Conservation (phyloP, 1,140 invertebrate species). For the Drosophila nigromelanica region DNA sequence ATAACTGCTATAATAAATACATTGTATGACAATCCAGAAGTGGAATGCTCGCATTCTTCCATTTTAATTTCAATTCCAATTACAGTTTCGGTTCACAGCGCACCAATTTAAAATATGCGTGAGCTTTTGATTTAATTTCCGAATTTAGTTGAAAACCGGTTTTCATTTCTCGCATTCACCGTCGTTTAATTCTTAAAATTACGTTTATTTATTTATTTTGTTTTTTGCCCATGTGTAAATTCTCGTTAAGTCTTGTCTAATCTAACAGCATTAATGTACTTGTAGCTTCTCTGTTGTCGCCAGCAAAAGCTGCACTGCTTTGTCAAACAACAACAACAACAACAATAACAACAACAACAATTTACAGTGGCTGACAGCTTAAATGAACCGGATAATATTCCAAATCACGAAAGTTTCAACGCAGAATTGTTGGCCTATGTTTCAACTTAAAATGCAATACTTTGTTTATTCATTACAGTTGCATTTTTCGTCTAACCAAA, state of each 20-base stretch:
- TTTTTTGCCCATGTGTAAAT: conserved; percentile 3
- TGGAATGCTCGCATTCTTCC: conserved; percentile 2
- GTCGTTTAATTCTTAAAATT: conserved; percentile 1
- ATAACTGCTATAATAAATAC: conserved; percentile 8
- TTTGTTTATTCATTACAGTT: too few species aligned
- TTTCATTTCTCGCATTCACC: conserved; percentile 18
- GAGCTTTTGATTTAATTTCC: conserved; percentile 11
- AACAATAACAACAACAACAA: conserved; percentile 15
- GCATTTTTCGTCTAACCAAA: too few species aligned
- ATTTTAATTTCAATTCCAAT: background rate
- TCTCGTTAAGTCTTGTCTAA: background rate
- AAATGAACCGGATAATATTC: too few species aligned
- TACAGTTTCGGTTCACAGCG: background rate
- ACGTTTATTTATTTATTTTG: conserved; percentile 14
- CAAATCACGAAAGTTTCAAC: too few species aligned
- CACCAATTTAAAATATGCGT: background rate
- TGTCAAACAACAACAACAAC: conserved; percentile 26
- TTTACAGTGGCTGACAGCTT: too few species aligned
- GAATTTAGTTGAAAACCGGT: conserved; percentile 23
- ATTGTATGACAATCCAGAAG: background rate
- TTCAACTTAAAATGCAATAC: too few species aligned
- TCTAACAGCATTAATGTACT: conserved; percentile 4
- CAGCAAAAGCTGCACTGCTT: conserved; percentile 13
- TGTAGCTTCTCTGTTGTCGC: background rate
- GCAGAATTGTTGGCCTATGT: too few species aligned